Base-by-base conservation (phyloP, 2,888 invertebrate species). In the Xylocampa areola region DNA sequence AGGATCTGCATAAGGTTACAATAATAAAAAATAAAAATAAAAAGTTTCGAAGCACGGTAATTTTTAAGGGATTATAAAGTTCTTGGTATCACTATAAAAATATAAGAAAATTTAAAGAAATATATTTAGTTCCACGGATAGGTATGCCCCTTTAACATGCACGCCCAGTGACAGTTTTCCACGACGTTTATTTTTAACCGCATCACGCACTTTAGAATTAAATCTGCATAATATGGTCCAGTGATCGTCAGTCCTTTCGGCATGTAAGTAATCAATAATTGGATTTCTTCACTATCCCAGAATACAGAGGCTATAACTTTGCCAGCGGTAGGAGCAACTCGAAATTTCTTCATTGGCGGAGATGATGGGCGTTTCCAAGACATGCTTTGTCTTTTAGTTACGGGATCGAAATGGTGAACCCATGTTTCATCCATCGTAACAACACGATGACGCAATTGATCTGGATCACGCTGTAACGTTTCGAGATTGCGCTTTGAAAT, bases 161-260 rank as follows among this genome's bases (percentile, higher is more conserved):
- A 17, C 37, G 43, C 13, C 16, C 21, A 53, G 16, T 32, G 29
- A 44, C 44, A 44, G 32, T 23, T 21, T 25, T 23, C 39, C 23
- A 23, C 39, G 39, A 39, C 25, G 25, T 25, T 39, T 39, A n/a
- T 39, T 25, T 39, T 39, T 39, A 39, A 39, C 25, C n/a, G 25
- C 39, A 6, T 39, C 39, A 19, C 23, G 39, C 39, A 25, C 19
- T 36, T 36, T 36, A 21, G 36, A 8, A 36, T 21, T 36, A 36
- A 17, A 36, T 10, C 13, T 39, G 39, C 39, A 33, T 33, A 33
- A 33, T 19, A 25, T 11, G 19, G 39, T 17, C 7, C 33, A 33
- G 33, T 33, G 7, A 33, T 33, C 16, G 33, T 33, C 14, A 16
- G 33, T 1, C 14, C 33, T 33, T 33, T 33, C 8, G 14, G 33